Percentiles rank a stretch among this genome's conserved stretches.
phyloP scores from a whole-genome alignment of 2,888 invertebrate species.

The Schizotus pectinicornis region DNA sequence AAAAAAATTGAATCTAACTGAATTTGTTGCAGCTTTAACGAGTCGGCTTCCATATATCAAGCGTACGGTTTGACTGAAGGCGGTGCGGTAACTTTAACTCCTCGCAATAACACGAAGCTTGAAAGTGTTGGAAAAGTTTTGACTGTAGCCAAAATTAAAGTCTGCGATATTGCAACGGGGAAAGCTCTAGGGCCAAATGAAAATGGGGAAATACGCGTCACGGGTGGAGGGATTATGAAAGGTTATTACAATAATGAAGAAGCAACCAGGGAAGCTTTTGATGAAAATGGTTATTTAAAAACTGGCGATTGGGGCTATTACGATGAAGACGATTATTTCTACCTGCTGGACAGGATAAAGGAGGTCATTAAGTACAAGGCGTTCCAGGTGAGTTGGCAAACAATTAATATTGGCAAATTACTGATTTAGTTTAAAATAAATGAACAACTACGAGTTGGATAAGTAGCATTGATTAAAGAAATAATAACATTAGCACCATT shows the following conservation, averaged over 20 bases:
- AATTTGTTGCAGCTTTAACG: slow-evolving; percentile 3
- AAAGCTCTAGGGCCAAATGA: slow-evolving; percentile 64
- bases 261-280: slow-evolving; percentile 68
- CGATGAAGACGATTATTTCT: slow-evolving; percentile 76
- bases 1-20: no score
- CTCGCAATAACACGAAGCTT: slow-evolving; percentile 55
- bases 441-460: no score
- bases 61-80: slow-evolving; percentile 13
- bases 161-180: slow-evolving; percentile 65
- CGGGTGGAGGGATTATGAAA: slow-evolving; percentile 68
- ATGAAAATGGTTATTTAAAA: slow-evolving; percentile 74
- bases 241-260: slow-evolving; percentile 74
- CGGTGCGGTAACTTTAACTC: slow-evolving; percentile 59
- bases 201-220: slow-evolving; percentile 82
- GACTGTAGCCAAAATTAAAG: slow-evolving; percentile 66
- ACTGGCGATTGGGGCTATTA: slow-evolving; percentile 68
- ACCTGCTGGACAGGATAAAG: slow-evolving; percentile 81
- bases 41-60: slow-evolving; percentile 17
- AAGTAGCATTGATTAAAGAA: no score
- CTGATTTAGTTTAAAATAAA: no score
- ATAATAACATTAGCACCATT: no score
- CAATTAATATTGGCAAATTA: not conserved
- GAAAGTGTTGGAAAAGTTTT: slow-evolving; percentile 69
- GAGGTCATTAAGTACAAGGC: slow-evolving; percentile 90
- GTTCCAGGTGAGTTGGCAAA: slow-evolving; percentile 70